Evolutionary conservation across 2,113 vertebrate genomes (phyloP).

Genomic region (Camelus dromedarius): DNA sequence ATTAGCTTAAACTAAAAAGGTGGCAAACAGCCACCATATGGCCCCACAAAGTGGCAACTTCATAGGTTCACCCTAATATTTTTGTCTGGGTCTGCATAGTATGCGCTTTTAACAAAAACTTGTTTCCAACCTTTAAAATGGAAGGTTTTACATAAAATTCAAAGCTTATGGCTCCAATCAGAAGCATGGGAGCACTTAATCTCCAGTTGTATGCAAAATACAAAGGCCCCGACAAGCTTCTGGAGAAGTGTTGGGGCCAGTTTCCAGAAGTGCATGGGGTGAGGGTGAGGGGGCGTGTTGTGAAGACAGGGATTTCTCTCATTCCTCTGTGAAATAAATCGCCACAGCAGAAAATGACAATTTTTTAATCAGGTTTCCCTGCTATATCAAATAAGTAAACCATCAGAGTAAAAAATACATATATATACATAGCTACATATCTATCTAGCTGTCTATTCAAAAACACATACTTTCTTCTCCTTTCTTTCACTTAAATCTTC

Average conservation of each 20-base stretch:
- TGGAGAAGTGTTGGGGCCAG: background rate
- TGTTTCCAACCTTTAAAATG: background rate
- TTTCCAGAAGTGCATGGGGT: background rate
- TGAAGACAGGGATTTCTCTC: background rate
- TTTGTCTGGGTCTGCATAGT: background rate
- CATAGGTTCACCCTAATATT: background rate
- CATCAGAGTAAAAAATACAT: background rate
- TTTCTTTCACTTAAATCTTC: conserved; percentile 47
- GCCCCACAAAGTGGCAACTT: background rate
- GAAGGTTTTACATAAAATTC: background rate
- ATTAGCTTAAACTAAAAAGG: background rate
- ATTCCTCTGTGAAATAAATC: background rate
- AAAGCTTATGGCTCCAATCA: background rate
- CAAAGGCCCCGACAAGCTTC: background rate
- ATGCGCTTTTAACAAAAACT: background rate
- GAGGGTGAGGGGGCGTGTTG: fast-evolving
- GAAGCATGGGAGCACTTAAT: background rate
- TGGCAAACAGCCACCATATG: background rate
- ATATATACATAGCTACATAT: too few species aligned
- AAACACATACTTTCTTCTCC: background rate
- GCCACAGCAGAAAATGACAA: background rate
- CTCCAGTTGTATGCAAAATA: background rate
- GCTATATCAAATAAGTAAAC: background rate
- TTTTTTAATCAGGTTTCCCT: background rate
- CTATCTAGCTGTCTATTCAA: background rate